Conservation (phyloP, 2,888 invertebrate species). For the Carpatolechia fugitivella region DNA sequence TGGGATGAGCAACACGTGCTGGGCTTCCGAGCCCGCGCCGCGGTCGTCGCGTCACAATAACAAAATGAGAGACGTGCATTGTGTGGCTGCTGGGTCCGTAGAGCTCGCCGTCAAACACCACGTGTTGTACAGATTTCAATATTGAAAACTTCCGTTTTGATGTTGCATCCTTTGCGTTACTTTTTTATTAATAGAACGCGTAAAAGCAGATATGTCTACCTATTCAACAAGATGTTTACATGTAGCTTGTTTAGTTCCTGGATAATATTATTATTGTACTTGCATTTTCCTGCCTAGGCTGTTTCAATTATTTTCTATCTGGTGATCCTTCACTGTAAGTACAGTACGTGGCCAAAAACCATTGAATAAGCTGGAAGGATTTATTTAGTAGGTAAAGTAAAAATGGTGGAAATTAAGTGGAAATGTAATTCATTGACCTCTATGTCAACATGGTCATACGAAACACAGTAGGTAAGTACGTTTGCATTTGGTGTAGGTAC, state of each 20-base stretch:
- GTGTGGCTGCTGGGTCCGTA: conserved; percentile 43
- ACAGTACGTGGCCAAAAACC: too few species aligned
- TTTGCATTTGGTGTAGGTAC: conserved; percentile 19
- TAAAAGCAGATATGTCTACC: background rate
- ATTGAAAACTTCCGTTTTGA: conserved; percentile 42
- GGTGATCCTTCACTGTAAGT: too few species aligned
- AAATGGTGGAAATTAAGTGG: background rate
- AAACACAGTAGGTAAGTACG: conserved; percentile 8
- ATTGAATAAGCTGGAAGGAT: too few species aligned
- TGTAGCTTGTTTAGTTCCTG: background rate
- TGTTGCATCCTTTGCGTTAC: conserved; percentile 9
- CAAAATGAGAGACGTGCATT: conserved; percentile 64
- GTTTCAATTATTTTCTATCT: too few species aligned
- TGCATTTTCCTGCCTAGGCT: too few species aligned
- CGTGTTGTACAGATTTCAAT: conserved; percentile 67
- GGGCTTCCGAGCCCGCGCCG: conserved; percentile 55
- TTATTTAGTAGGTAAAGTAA: background rate
- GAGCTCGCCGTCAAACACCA: conserved; percentile 46
- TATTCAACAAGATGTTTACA: background rate
- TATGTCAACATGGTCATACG: conserved; percentile 20
- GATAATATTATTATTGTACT: background rate
- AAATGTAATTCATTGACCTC: conserved; percentile 11
- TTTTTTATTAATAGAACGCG: background rate
- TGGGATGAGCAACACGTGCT: conserved; percentile 65
- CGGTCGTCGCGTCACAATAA: conserved; percentile 63